Conservation (phyloP, 2,797 vertebrate genomes). For the Natrix natrix region DNA sequence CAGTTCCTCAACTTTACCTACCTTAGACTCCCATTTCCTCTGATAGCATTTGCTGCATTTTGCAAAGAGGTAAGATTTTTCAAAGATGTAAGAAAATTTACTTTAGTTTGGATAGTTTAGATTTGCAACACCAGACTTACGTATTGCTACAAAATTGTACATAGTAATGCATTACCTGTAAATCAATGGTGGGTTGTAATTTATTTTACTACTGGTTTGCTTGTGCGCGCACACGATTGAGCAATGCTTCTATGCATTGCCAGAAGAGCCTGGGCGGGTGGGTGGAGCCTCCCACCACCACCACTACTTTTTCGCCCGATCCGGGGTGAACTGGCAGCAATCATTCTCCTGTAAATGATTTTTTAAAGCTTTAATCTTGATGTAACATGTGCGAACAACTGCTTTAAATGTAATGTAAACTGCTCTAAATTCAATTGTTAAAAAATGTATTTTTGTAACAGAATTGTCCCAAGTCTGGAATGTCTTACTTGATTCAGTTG, state of each 20-base stretch:
- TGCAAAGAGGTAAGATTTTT: not conserved
- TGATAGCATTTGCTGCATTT: not conserved
- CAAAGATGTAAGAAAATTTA: not conserved
- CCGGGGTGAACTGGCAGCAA: too few relatives aligned
- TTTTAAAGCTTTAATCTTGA: not conserved
- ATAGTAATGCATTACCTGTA: not conserved
- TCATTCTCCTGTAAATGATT: not conserved
- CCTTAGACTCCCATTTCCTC: not conserved
- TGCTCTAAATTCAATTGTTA: not conserved
- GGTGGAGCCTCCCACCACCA: too few relatives aligned
- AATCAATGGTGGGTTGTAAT: not conserved
- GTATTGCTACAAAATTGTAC: not conserved
- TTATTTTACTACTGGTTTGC: too few relatives aligned
- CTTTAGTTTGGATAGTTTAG: not conserved
- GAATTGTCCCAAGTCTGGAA: not conserved
- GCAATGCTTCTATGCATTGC: too few relatives aligned
- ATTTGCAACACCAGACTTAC: not conserved
- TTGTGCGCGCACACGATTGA: too few relatives aligned
- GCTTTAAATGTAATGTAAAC: not conserved
- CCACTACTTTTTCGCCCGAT: too few relatives aligned
- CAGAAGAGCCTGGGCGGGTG: too few relatives aligned
- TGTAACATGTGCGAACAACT: not conserved
- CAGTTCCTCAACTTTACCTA: not conserved
- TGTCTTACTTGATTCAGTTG: not conserved
- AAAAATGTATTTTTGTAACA: not conserved